Evolutionary conservation across 1,140 invertebrate species (phyloP).

Genomic region (Spodoptera frugiperda): DNA sequence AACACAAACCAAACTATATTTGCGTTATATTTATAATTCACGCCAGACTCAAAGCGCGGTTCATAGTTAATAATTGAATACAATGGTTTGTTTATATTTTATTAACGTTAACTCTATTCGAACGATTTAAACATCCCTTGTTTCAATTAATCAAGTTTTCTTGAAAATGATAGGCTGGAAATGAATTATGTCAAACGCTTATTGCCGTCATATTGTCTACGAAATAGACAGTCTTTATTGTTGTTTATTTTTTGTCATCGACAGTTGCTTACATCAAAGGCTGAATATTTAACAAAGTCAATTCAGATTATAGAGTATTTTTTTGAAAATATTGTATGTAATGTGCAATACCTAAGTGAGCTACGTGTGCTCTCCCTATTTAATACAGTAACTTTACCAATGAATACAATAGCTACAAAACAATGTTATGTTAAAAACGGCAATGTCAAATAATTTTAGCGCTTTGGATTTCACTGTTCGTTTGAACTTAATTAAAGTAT

Average conservation of each 20-base stretch:
- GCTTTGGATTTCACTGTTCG: background rate
- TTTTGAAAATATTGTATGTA: too few species aligned
- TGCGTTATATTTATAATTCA: slow-evolving; percentile 48
- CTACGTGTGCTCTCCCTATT: too few species aligned
- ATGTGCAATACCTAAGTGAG: too few species aligned
- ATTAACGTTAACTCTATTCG: slow-evolving; percentile 44
- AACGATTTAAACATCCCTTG: slow-evolving; percentile 21
- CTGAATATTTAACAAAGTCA: too few species aligned
- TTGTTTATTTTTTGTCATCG: background rate
- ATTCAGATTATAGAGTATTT: too few species aligned
- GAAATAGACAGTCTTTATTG: background rate
- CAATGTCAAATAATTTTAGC: background rate
- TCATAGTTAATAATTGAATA: slow-evolving; percentile 46
- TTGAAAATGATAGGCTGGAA: slow-evolving; percentile 32
- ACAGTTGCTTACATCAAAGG: too few species aligned
- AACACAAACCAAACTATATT: slow-evolving; percentile 62
- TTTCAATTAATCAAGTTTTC: slow-evolving; percentile 39
- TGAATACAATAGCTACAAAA: too few species aligned
- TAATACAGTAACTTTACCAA: too few species aligned
- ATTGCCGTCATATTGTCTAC: background rate
- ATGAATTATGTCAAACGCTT: slow-evolving; percentile 25
- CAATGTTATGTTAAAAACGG: background rate
- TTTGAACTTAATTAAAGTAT: slow-evolving; percentile 27
- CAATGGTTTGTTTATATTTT: slow-evolving; percentile 40
- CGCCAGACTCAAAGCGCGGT: slow-evolving; percentile 7